Evolutionary conservation across 1,140 invertebrate genomes (phyloP).

Genomic region (Saccostrea echinata): DNA sequence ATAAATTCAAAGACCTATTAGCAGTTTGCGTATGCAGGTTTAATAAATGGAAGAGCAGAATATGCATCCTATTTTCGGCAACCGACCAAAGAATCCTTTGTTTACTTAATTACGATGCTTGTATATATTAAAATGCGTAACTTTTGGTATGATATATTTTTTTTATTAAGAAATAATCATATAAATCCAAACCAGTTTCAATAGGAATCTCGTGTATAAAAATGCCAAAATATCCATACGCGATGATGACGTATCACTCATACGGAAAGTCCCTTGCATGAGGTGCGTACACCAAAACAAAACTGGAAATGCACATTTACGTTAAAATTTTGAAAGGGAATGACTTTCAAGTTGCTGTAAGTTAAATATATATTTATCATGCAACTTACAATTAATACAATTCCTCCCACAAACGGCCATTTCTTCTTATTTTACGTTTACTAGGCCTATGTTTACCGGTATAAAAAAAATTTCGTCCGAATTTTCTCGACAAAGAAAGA

Average conservation of each 20-base stretch:
- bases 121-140: not conserved
- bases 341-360: conserved; percentile 44
- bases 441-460: too few relatives aligned
- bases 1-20: not conserved
- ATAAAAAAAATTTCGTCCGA: too few relatives aligned
- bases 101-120: not conserved
- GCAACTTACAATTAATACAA: too few relatives aligned
- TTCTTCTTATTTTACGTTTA: too few relatives aligned
- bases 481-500: too few relatives aligned
- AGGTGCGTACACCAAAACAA: not conserved
- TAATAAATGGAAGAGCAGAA: not conserved
- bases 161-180: too few relatives aligned
- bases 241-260: not conserved
- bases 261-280: not conserved
- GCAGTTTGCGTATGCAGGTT: not conserved
- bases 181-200: too few relatives aligned
- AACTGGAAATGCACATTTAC: conserved; percentile 42
- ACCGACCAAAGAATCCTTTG: not conserved
- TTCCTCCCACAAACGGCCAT: too few relatives aligned
- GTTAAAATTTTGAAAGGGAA: conserved; percentile 45
- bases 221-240: not conserved
- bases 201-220: too few relatives aligned
- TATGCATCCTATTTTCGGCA: not conserved
- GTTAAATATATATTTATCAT: not conserved
- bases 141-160: too few relatives aligned